Percentiles rank a stretch among this genome's conserved stretches.
These are phyloP conservation scores for Melanotus villosus DNA, from an alignment of 2,888 invertebrate genomes.

Conservation along the genomic window DNA sequence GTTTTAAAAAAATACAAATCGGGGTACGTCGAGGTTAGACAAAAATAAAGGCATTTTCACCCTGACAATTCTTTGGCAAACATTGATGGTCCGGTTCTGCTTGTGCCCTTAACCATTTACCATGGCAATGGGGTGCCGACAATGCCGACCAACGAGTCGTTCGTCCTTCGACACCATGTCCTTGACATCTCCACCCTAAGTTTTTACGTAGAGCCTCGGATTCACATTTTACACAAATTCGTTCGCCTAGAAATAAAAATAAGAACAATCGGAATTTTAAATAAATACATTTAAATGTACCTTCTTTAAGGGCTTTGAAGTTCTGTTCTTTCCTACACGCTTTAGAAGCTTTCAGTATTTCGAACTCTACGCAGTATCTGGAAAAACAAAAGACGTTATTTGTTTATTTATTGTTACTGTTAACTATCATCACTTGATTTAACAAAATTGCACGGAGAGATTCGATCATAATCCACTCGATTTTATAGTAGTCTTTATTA, in stretches of 20 bases:
- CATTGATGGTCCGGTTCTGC: conserved; percentile 61
- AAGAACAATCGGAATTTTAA: neutral
- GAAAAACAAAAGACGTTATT: conserved; percentile 61
- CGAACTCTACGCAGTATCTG: conserved; percentile 91
- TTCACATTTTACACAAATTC: conserved; percentile 87
- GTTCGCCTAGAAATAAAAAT: conserved; percentile 74
- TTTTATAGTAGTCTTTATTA: too few relatives aligned
- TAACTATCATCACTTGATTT: too few relatives aligned
- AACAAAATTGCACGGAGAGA: neutral
- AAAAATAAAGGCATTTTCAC: conserved; percentile 64
- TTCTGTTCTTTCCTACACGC: conserved; percentile 83
- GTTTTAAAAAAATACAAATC: neutral
- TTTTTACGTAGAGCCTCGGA: conserved; percentile 83
- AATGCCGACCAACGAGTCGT: conserved; percentile 88
- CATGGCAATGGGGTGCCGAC: conserved; percentile 89
- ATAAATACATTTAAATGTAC: conserved; percentile 65
- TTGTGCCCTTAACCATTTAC: conserved; percentile 82
- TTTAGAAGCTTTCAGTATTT: conserved; percentile 86
- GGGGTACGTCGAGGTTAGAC: conserved; percentile 55
- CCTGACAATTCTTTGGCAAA: conserved; percentile 60
- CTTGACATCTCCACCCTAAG: conserved; percentile 85
- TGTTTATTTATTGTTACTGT: too few relatives aligned
- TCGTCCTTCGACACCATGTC: conserved; percentile 84
- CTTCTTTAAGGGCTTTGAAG: conserved; percentile 82
- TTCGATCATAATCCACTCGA: too few relatives aligned